A percentile compares a stretch with the other conserved stretches of the same genome.
These are phyloP conservation scores for Poecilia gillii DNA, from an alignment of 2,797 vertebrate species.

Conservation along the genomic window DNA sequence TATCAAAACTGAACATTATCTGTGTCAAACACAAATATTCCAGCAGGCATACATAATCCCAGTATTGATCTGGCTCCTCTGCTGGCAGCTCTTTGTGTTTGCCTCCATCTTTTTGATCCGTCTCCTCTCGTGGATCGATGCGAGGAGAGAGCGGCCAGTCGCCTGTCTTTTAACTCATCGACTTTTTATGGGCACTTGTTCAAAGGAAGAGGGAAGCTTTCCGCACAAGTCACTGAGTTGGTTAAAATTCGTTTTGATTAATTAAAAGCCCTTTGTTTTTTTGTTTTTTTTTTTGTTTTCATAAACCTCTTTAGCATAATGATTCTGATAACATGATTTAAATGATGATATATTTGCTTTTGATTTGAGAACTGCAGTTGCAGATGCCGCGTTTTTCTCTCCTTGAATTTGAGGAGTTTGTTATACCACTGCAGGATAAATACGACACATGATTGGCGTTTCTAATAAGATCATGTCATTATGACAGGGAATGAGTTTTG, in stretches of 20 bases:
- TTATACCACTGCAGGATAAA: neutral
- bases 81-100: slow-evolving; percentile 17
- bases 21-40: slow-evolving; percentile 34
- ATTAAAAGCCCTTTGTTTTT: neutral
- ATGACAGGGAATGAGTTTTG: neutral
- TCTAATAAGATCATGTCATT: neutral
- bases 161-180: slow-evolving; percentile 10
- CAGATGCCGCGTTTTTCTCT: neutral
- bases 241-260: neutral
- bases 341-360: neutral
- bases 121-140: slow-evolving; percentile 19
- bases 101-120: slow-evolving; percentile 18
- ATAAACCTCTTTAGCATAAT: neutral
- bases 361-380: neutral
- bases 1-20: slow-evolving; percentile 29
- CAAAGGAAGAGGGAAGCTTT: neutral
- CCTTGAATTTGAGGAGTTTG: neutral
- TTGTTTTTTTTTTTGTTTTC: neutral
- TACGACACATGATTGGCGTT: neutral
- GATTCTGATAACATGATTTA: neutral
- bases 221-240: neutral
- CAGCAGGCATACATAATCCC: slow-evolving; percentile 32
- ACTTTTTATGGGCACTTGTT: neutral
- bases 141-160: neutral
- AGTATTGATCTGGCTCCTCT: slow-evolving; percentile 21